A percentile compares a stretch with the other conserved stretches of the same genome.
Evolutionary conservation across 2,113 vertebrate species (phyloP).

Genomic region (Hoplias malabaricus): DNA sequence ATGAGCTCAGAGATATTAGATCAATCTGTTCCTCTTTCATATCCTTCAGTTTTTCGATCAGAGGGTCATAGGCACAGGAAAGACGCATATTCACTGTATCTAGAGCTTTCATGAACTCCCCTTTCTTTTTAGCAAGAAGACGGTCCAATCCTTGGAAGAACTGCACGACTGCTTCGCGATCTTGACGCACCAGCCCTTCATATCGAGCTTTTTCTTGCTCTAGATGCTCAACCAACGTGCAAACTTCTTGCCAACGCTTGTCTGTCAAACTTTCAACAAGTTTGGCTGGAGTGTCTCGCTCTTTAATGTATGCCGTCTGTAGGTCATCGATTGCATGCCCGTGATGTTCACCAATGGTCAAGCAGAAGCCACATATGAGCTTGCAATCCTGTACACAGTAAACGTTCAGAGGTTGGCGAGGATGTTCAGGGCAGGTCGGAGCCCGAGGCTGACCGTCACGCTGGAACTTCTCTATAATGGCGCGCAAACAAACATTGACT

Average conservation of each 20-base stretch:
- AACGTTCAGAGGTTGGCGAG: constrained; percentile 84
- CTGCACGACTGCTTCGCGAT: constrained; percentile 68
- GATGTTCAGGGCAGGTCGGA: constrained; percentile 79
- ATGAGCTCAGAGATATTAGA: constrained; percentile 71
- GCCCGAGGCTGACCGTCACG: constrained; percentile 66
- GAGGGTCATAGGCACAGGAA: constrained; percentile 72
- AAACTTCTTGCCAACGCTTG: constrained; percentile 71
- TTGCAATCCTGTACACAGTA: constrained; percentile 84
- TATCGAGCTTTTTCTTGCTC: constrained; percentile 75
- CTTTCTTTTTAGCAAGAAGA: constrained; percentile 73
- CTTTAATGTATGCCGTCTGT: constrained; percentile 78
- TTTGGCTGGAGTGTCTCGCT: constrained; percentile 66
- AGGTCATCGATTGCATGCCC: constrained; percentile 87
- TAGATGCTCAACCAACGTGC: constrained; percentile 71
- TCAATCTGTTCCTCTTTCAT: constrained; percentile 81
- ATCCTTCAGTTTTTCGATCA: constrained; percentile 78
- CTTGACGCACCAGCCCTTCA: constrained; percentile 70
- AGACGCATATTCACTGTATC: constrained; percentile 63
- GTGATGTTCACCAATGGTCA: constrained; percentile 84
- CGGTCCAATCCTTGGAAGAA: constrained; percentile 75
- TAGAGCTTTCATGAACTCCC: constrained; percentile 73
- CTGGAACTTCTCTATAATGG: constrained; percentile 89
- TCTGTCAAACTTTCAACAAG: constrained; percentile 76
- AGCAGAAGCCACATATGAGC: constrained; percentile 87
- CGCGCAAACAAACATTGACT: constrained; percentile 83